Evolutionary conservation across 2,797 vertebrate genomes (phyloP).

Genomic region (Fratercula arctica): DNA sequence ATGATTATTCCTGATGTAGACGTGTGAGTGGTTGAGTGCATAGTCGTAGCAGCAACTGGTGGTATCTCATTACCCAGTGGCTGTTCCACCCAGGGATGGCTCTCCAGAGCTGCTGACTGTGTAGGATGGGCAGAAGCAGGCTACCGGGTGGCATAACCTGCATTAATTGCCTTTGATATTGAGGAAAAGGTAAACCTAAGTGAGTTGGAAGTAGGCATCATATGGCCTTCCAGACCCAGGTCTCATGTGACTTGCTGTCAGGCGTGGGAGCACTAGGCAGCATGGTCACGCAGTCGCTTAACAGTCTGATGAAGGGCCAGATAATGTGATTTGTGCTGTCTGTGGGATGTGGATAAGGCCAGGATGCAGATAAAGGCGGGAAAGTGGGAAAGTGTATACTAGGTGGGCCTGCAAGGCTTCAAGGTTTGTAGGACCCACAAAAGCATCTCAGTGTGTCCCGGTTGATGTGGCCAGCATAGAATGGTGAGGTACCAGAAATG

Average conservation of each 20-base stretch:
- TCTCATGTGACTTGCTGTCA: not conserved
- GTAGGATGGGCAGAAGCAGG: not conserved
- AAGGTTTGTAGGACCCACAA: not conserved
- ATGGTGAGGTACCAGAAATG: not conserved
- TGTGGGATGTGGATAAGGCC: not conserved
- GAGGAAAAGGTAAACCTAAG: not conserved
- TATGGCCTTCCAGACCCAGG: not conserved
- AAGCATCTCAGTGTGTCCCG: not conserved
- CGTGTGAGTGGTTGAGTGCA: not conserved
- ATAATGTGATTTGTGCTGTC: not conserved
- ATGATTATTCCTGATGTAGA: not conserved
- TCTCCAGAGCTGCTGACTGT: not conserved
- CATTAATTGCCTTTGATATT: not conserved
- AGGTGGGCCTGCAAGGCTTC: not conserved
- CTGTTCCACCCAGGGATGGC: not conserved
- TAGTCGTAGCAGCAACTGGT: not conserved
- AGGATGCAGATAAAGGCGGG: not conserved
- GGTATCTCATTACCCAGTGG: not conserved
- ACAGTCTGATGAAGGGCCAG: not conserved
- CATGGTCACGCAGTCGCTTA: not conserved
- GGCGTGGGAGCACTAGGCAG: not conserved
- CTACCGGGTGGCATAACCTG: not conserved
- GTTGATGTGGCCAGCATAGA: not conserved
- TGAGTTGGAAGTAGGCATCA: not conserved
- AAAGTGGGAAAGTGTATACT: not conserved